Evolutionary conservation across 2,797 vertebrate species (phyloP).

Genomic region (Alcedo quadribrachys): DNA sequence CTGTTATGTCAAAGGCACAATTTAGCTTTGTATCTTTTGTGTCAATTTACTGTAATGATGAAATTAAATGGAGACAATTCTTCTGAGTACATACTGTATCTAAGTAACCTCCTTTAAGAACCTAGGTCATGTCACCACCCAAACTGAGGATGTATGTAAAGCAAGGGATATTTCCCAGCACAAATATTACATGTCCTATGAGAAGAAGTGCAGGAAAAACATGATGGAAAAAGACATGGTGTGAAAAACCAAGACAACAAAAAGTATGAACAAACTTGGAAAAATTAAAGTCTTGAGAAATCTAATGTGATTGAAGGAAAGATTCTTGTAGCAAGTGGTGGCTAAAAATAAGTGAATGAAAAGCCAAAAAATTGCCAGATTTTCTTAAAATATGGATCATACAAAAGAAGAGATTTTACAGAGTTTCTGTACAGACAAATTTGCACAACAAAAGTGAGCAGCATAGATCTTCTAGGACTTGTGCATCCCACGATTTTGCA

Average conservation of each 20-base stretch:
- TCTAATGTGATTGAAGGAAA: not conserved
- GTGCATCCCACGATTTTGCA: not conserved
- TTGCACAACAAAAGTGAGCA: not conserved
- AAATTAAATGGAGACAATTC: not conserved
- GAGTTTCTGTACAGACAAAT: not conserved
- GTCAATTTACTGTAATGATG: not conserved
- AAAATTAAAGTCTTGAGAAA: not conserved
- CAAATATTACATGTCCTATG: fast-evolving
- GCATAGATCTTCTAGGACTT: not conserved
- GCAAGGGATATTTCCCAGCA: not conserved
- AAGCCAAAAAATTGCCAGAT: not conserved
- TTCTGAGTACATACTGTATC: not conserved
- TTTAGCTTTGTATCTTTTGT: not conserved
- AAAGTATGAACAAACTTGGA: not conserved
- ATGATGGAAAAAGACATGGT: not conserved
- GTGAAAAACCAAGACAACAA: not conserved
- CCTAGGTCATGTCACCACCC: not conserved
- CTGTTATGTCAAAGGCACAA: not conserved
- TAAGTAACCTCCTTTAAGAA: not conserved
- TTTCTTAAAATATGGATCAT: not conserved
- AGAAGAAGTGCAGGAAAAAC: not conserved
- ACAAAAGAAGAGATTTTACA: not conserved
- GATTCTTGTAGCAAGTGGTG: not conserved
- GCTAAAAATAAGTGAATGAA: not conserved
- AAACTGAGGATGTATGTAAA: not conserved